Conservation (phyloP, 2,797 vertebrate species). For the Dipus sagitta region DNA sequence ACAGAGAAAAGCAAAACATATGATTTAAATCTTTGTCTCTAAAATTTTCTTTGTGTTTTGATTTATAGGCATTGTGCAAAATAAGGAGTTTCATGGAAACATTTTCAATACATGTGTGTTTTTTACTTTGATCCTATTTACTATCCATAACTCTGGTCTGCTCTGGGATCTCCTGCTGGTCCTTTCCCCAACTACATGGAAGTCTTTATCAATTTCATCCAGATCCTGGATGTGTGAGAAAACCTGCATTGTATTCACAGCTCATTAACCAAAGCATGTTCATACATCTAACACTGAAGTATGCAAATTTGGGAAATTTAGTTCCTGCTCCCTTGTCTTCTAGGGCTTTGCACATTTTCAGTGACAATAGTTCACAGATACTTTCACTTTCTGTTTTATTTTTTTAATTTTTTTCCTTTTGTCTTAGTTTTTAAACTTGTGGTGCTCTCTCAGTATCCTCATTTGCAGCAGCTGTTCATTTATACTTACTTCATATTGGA, state of each 20-base stretch:
- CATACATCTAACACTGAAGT: neutral
- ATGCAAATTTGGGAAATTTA: neutral
- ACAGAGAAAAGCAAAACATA: neutral
- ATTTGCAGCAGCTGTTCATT: neutral
- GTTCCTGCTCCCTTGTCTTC: fast-evolving
- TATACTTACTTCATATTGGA: neutral
- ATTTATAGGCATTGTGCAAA: too few species aligned
- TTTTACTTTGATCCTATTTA: neutral
- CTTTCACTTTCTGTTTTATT: neutral
- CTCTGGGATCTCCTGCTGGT: neutral
- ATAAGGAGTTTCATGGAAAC: neutral
- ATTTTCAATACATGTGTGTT: too few species aligned
- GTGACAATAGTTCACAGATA: neutral
- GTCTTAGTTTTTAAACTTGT: neutral
- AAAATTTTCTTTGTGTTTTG: neutral
- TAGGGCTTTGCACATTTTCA: neutral
- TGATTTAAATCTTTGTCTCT: neutral
- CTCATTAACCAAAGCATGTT: neutral
- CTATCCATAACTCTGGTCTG: neutral
- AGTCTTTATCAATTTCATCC: neutral
- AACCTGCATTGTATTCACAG: neutral
- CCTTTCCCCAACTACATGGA: neutral
- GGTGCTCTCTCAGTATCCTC: fast-evolving
- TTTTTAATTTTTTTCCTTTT: neutral
- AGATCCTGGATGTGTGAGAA: neutral